Conservation (phyloP, 2,797 vertebrate species). For the Propithecus deckenii region DNA sequence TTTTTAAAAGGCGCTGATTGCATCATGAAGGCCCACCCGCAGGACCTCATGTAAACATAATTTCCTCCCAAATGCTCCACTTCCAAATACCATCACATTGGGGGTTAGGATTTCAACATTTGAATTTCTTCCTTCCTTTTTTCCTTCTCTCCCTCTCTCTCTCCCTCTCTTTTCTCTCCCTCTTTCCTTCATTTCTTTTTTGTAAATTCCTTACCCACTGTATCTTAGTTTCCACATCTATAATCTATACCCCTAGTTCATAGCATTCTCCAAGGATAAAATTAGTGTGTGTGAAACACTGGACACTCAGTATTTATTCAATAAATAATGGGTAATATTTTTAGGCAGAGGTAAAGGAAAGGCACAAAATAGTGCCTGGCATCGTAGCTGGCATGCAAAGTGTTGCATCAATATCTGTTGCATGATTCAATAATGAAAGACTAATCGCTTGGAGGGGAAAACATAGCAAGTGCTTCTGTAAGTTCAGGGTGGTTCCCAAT, state of each 20-base stretch:
- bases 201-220: not conserved
- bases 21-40: accelerated
- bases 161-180: not conserved
- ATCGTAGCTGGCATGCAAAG: not conserved
- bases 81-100: not conserved
- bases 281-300: not conserved
- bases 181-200: too few relatives aligned
- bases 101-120: not conserved
- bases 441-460: not conserved
- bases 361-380: not conserved
- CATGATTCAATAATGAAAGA: not conserved
- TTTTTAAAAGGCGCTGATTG: not conserved
- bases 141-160: too few relatives aligned
- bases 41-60: not conserved
- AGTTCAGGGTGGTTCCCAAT: not conserved
- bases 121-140: not conserved
- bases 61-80: not conserved
- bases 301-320: not conserved
- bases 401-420: not conserved
- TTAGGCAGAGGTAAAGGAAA: not conserved
- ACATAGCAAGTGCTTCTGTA: not conserved
- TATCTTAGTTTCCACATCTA: not conserved
- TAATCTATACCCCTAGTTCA: not conserved
- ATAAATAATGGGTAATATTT: not conserved
- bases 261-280: not conserved